Evolutionary conservation across 2,797 vertebrate genomes (phyloP).

Genomic region (Enteromius thamalakanensis): DNA sequence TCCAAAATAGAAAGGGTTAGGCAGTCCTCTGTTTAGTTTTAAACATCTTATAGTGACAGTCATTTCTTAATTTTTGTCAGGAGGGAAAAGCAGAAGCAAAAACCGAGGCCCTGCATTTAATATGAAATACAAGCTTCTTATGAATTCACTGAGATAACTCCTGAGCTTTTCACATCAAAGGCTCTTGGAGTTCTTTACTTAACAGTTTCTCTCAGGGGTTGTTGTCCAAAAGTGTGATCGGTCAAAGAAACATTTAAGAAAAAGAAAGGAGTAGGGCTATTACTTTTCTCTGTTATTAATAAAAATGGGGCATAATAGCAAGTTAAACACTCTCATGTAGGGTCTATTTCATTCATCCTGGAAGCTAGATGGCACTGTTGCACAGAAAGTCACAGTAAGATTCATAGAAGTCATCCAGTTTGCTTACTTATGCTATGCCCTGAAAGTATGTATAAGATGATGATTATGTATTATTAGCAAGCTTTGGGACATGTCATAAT

Average conservation of each 20-base stretch:
- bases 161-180: not conserved
- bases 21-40: not conserved
- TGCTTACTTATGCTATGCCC: not conserved
- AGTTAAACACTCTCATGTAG: not conserved
- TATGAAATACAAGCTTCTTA: not conserved
- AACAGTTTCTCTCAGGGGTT: too few relatives aligned
- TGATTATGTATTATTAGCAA: not conserved
- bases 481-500: not conserved
- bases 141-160: not conserved
- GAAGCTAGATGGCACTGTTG: not conserved
- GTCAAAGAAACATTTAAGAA: not conserved
- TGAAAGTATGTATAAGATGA: not conserved
- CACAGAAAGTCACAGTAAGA: not conserved
- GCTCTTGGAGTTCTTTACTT: not conserved
- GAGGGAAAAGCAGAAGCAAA: not conserved
- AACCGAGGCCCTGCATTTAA: not conserved
- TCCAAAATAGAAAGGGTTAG: not conserved
- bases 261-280: not conserved
- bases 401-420: not conserved
- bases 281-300: not conserved
- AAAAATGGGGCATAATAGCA: not conserved
- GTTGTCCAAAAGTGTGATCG: too few relatives aligned
- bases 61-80: not conserved
- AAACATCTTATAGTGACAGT: not conserved
- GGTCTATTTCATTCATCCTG: not conserved